Evolutionary conservation across 2,113 vertebrate species (phyloP).

Genomic region (Panthera tigris): DNA sequence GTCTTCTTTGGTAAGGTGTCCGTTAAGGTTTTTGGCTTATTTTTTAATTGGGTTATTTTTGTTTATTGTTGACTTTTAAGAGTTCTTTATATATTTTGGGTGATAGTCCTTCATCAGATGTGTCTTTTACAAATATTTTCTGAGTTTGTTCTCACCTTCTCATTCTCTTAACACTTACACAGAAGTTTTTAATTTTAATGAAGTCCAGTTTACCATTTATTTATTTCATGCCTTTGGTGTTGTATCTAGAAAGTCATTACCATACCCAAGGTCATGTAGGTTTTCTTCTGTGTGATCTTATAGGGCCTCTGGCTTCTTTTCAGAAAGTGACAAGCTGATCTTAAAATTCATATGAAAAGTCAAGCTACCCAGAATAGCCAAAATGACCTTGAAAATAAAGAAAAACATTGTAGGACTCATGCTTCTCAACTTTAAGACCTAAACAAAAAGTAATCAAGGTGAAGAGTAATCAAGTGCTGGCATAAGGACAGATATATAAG

Average conservation of each 20-base stretch:
- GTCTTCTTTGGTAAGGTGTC: background rate
- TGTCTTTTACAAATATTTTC: background rate
- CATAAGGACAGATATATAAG: background rate
- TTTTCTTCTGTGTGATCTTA: background rate
- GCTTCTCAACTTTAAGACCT: background rate
- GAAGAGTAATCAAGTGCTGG: background rate
- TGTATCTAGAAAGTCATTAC: background rate
- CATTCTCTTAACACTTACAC: background rate
- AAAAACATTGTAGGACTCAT: background rate
- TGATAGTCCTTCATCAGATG: background rate
- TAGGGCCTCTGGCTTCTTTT: background rate
- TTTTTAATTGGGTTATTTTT: background rate
- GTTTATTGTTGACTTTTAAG: background rate
- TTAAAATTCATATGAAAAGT: background rate
- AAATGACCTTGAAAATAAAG: background rate
- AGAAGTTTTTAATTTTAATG: background rate
- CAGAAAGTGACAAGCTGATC: background rate
- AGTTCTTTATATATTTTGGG: background rate
- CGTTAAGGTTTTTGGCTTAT: background rate
- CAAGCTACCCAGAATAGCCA: background rate
- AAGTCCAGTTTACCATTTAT: background rate
- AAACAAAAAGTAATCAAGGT: background rate
- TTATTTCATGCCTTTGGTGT: conserved; percentile 9
- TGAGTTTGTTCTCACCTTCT: background rate
- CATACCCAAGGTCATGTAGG: background rate